Evolutionary conservation across 2,888 invertebrate genomes (phyloP).

Genomic region (Malacosoma neustria): DNA sequence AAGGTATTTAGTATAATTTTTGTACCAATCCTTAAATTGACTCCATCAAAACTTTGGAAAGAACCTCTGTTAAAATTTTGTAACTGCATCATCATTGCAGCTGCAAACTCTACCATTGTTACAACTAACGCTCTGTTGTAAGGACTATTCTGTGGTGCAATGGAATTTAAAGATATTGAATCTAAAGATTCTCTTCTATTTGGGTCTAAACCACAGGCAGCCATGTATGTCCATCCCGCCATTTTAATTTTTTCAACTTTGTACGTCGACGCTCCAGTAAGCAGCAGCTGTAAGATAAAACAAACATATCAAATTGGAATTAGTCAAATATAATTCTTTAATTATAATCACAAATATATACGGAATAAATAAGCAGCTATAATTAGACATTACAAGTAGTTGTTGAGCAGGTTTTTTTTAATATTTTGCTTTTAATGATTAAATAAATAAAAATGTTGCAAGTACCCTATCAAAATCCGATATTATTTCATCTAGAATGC

Average conservation of each 20-base stretch:
- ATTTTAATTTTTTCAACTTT: slow-evolving; percentile 97
- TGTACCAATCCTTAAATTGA: slow-evolving; percentile 84
- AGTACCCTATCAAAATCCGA: slow-evolving; percentile 92
- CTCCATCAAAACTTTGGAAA: slow-evolving; percentile 75
- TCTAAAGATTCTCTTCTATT: slow-evolving; percentile 77
- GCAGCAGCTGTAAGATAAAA: slow-evolving; percentile 79
- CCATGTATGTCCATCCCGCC: slow-evolving; percentile 98
- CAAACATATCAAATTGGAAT: too few relatives aligned
- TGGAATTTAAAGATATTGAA: slow-evolving; percentile 32
- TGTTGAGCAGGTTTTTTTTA: too few relatives aligned
- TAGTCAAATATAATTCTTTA: too few relatives aligned
- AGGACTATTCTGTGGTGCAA: slow-evolving; percentile 35
- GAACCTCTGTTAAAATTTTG: slow-evolving; percentile 74
- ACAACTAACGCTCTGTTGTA: slow-evolving; percentile 56
- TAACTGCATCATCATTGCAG: slow-evolving; percentile 66
- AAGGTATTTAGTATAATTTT: too few relatives aligned
- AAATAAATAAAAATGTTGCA: slow-evolving; percentile 7
- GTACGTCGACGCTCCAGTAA: slow-evolving; percentile 73
- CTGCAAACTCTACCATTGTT: slow-evolving; percentile 67
- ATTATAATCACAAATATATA: too few relatives aligned
- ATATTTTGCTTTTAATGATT: too few relatives aligned
- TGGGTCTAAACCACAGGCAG: slow-evolving; percentile 92
- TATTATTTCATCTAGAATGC: slow-evolving; percentile 91
- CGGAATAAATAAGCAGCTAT: too few relatives aligned
- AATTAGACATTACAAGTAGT: too few relatives aligned